These are phyloP conservation scores for Lineus longissimus DNA, from an alignment of 1,140 invertebrate genomes.

Conservation along the genomic window DNA sequence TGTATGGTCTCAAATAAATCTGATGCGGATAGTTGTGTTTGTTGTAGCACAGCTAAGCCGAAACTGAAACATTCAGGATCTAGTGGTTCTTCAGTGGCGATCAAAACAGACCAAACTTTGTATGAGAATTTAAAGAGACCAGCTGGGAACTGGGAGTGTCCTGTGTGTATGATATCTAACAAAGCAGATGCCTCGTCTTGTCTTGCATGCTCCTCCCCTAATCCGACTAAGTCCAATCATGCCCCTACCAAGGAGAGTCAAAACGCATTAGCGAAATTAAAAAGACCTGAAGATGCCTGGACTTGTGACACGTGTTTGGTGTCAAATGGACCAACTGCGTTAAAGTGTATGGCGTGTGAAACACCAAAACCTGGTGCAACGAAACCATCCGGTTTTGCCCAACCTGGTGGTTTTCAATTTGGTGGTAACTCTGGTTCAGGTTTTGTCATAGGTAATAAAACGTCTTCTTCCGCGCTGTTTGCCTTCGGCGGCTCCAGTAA, in stretches of 20 bases:
- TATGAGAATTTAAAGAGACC: slow-evolving; percentile 60
- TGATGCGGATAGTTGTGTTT: slow-evolving; percentile 60
- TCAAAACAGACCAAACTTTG: slow-evolving; percentile 46
- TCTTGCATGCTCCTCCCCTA: slow-evolving; percentile 63
- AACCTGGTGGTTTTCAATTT: not conserved
- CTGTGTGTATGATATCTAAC: slow-evolving; percentile 65
- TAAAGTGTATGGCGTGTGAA: slow-evolving; percentile 62
- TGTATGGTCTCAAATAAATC: slow-evolving; percentile 66
- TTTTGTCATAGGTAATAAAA: not conserved
- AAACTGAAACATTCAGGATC: slow-evolving; percentile 6
- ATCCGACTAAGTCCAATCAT: slow-evolving; percentile 49
- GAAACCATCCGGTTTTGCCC: slow-evolving; percentile 11
- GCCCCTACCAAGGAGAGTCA: not conserved
- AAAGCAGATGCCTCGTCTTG: slow-evolving; percentile 60
- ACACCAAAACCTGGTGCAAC: slow-evolving; percentile 26
- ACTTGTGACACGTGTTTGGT: slow-evolving; percentile 66
- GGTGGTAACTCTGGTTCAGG: not conserved
- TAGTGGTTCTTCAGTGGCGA: slow-evolving; percentile 5
- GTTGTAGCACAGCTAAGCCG: slow-evolving; percentile 64
- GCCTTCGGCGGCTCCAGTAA: not conserved
- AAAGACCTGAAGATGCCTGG: slow-evolving; percentile 60
- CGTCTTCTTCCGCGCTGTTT: slow-evolving; percentile 9
- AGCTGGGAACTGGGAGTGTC: slow-evolving; percentile 64
- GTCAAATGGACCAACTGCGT: slow-evolving; percentile 59
- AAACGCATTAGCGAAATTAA: slow-evolving; percentile 56